Percentiles rank a stretch among this genome's conserved stretches.
These are phyloP conservation scores for Oryzias melastigma DNA, from an alignment of 2,113 vertebrate genomes.

Conservation along the genomic window DNA sequence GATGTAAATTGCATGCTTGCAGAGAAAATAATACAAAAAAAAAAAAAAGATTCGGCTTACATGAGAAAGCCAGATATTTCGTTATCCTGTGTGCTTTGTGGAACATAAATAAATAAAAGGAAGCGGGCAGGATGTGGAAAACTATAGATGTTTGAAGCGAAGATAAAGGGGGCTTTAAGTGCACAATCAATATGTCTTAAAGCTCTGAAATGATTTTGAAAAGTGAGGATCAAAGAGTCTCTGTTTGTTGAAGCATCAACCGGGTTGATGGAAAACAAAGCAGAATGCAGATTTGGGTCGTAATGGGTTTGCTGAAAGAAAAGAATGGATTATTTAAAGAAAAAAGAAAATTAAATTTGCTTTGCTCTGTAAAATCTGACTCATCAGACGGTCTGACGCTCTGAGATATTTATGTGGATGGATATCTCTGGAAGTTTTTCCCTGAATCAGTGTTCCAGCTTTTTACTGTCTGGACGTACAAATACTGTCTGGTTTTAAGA, in stretches of 20 bases:
- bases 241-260: not conserved
- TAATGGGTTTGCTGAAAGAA: too few relatives aligned
- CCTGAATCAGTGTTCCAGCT: slow-evolving; percentile 4
- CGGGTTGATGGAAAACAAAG: not conserved
- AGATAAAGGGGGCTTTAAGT: slow-evolving; percentile 17
- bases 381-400: slow-evolving; percentile 22
- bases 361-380: slow-evolving; percentile 21
- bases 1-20: not conserved
- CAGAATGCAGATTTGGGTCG: not conserved
- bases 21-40: not conserved
- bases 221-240: not conserved
- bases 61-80: not conserved
- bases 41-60: not conserved
- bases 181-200: slow-evolving; percentile 8
- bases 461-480: not conserved
- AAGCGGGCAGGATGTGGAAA: not conserved
- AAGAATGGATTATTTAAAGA: too few relatives aligned
- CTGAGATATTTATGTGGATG: slow-evolving; percentile 11
- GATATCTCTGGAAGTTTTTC: not conserved
- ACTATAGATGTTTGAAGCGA: not conserved
- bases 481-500: not conserved
- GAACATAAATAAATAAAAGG: not conserved
- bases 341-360: slow-evolving; percentile 1
- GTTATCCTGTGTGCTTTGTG: slow-evolving; percentile 3
- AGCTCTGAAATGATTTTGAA: not conserved